Evolutionary conservation across 2,888 invertebrate genomes (phyloP).

Genomic region (Idaea aversata): DNA sequence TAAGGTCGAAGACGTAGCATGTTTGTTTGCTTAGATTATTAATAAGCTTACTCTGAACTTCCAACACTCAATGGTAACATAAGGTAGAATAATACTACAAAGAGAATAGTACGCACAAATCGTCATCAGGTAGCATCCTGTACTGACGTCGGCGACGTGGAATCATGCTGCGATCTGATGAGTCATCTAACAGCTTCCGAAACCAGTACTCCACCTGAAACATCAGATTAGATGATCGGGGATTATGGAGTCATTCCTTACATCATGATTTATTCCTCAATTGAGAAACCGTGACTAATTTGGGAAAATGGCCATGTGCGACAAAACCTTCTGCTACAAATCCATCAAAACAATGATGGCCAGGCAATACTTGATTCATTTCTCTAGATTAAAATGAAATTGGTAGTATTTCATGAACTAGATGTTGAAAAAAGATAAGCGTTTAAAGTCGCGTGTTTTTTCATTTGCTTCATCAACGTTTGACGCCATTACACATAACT

Average conservation of each 20-base stretch:
- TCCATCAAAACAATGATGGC: too few relatives aligned
- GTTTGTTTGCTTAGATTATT: neutral
- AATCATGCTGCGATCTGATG: slow-evolving; percentile 53
- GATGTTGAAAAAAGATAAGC: too few relatives aligned
- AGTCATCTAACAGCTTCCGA: slow-evolving; percentile 66
- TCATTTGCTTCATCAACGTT: too few relatives aligned
- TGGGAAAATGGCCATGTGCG: too few relatives aligned
- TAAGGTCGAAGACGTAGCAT: neutral
- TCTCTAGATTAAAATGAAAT: too few relatives aligned
- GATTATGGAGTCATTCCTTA: neutral
- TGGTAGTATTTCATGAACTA: too few relatives aligned
- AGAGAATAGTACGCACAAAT: slow-evolving; percentile 64
- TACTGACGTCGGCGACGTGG: slow-evolving; percentile 66
- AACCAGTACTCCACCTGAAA: slow-evolving; percentile 73
- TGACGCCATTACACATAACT: too few relatives aligned
- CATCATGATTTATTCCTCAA: neutral
- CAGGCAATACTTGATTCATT: too few relatives aligned
- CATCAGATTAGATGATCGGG: neutral
- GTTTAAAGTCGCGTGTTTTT: too few relatives aligned
- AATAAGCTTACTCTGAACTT: neutral
- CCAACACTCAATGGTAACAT: neutral
- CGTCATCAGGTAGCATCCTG: slow-evolving; percentile 61
- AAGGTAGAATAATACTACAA: slow-evolving; percentile 4
- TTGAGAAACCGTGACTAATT: neutral
- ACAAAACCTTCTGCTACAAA: too few relatives aligned